A percentile compares a stretch with the other conserved stretches of the same genome.
phyloP scores from a whole-genome alignment of 2,113 vertebrate genomes.

The Apodemus speciosus region DNA sequence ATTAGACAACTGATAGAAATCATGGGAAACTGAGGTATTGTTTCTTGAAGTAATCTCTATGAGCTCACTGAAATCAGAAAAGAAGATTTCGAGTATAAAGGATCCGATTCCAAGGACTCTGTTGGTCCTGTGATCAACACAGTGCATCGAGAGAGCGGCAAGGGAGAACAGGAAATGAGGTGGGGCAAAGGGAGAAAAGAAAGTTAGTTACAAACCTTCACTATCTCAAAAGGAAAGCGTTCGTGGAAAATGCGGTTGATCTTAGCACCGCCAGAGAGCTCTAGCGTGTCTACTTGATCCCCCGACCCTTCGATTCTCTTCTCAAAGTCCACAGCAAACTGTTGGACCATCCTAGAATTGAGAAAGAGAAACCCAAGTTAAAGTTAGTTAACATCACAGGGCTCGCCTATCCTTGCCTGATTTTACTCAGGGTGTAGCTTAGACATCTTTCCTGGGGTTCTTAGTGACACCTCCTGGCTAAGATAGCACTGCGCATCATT shows the following conservation, averaged over 20 bases:
- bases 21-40: neutral
- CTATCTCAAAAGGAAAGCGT: conserved; percentile 89
- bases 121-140: neutral
- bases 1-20: conserved; percentile 6
- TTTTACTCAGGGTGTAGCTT: neutral
- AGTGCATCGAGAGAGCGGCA: neutral
- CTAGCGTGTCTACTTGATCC: conserved; percentile 87
- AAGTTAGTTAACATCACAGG: neutral
- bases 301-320: conserved; percentile 90
- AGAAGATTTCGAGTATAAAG: neutral
- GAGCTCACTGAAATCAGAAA: conserved; percentile 29
- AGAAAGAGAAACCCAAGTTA: neutral
- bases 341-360: conserved; percentile 87
- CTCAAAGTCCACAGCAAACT: conserved; percentile 90
- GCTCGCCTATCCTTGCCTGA: neutral
- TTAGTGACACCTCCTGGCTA: conserved; percentile 65
- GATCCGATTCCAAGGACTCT: neutral
- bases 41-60: neutral
- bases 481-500: neutral
- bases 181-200: neutral
- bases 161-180: neutral
- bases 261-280: conserved; percentile 89
- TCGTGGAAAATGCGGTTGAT: conserved; percentile 91
- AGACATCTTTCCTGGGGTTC: neutral
- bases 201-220: conserved; percentile 83